These are phyloP conservation scores for Drosophila nr. perissopoda DNA, from an alignment of 2,888 invertebrate species.

Conservation along the genomic window DNA sequence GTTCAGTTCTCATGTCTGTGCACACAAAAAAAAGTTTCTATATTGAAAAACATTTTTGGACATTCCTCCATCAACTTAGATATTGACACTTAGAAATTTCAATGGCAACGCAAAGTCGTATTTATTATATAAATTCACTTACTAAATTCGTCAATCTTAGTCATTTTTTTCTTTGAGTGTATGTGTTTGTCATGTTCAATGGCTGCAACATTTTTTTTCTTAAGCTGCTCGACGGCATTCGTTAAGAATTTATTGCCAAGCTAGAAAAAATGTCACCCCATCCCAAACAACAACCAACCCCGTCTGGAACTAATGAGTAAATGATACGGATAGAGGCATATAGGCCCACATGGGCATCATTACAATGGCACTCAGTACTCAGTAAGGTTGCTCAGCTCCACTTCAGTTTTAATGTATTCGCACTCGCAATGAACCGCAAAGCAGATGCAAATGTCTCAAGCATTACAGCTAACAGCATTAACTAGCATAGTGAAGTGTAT, in stretches of 20 bases:
- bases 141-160: neutral
- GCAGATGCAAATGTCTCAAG: slow-evolving; percentile 79
- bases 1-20: slow-evolving; percentile 4
- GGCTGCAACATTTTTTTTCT: slow-evolving; percentile 28
- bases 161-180: slow-evolving; percentile 8
- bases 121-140: neutral
- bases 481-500: slow-evolving; percentile 64
- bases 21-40: neutral
- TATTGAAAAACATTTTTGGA: neutral
- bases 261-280: slow-evolving; percentile 58
- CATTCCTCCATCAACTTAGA: neutral
- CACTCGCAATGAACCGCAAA: slow-evolving; percentile 78
- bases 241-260: slow-evolving; percentile 63
- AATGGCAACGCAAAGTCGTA: too few relatives aligned
- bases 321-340: slow-evolving; percentile 51
- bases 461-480: slow-evolving; percentile 73
- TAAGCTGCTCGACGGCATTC: slow-evolving; percentile 7
- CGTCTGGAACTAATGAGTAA: slow-evolving; percentile 62
- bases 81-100: neutral
- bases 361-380: slow-evolving; percentile 10
- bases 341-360: neutral
- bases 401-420: slow-evolving; percentile 79
- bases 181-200: slow-evolving; percentile 36
- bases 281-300: neutral
- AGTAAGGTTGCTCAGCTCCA: slow-evolving; percentile 32